Percentiles rank a stretch among this genome's conserved stretches.
Conservation (phyloP, 2,888 invertebrate species). For the Drosophila silvestris region DNA sequence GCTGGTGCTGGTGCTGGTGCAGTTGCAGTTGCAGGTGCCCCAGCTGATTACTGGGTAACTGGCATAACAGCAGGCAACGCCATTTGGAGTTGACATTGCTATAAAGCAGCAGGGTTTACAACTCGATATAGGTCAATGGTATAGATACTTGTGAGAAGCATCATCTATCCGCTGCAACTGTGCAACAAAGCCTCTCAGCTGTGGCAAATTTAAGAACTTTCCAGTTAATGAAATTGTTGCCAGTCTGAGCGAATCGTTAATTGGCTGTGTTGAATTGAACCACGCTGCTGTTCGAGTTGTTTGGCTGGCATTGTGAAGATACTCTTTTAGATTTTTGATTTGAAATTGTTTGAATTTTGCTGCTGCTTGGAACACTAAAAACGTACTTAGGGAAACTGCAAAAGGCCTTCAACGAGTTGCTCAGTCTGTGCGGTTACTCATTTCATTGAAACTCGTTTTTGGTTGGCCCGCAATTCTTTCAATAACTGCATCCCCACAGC, state of each 20-base stretch:
- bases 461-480: conserved; percentile 4
- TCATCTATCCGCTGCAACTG: conserved; percentile 1
- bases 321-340: background rate
- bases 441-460: conserved; percentile 17
- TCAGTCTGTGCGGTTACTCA: background rate
- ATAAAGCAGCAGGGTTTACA: conserved; percentile 62
- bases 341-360: background rate
- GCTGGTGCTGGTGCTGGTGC: conserved; percentile 14
- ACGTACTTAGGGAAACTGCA: background rate
- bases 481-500: conserved; percentile 1
- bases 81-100: conserved; percentile 56
- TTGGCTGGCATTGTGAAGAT: background rate
- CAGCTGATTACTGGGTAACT: conserved; percentile 36
- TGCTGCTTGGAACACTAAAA: background rate
- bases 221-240: conserved; percentile 54
- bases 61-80: conserved; percentile 38
- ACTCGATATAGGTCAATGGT: conserved; percentile 56
- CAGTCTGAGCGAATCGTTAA: conserved; percentile 47
- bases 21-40: conserved; percentile 51
- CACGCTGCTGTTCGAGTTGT: background rate
- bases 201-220: conserved; percentile 56
- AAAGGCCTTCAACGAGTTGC: background rate
- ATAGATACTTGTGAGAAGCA: conserved; percentile 45
- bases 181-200: conserved; percentile 28
- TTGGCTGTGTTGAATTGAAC: conserved; percentile 21